Base-by-base conservation (phyloP, 2,888 invertebrate species). In the Leucophenga maculata region DNA sequence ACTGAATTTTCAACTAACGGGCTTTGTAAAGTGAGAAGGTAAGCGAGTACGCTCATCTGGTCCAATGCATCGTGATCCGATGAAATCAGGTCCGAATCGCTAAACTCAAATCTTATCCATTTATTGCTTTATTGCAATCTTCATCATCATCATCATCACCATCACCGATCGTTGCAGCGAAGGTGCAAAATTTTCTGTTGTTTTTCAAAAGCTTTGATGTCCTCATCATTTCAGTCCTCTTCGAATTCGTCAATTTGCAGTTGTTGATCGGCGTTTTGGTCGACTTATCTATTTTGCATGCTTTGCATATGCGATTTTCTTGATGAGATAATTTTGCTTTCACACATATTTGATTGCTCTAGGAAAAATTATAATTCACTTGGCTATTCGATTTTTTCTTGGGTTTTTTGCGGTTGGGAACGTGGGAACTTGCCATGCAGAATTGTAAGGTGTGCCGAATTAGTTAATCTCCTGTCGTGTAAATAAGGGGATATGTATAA, bases 181-280 rank as follows among this genome's bases (percentile, higher is more conserved):
- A 86, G 86, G 86, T 86, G 86, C 85, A 85, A 86, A 85, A 83
- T 50, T 50, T 66, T 74, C 68, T 72, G 72, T 73, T 54, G 50
- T 66, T 70, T 68, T 65, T 64, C 46, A 64, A 20, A 64, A 44
- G 22, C n/a, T 72, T 73, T 65, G 55, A 60, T 72, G 71, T 71
- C 73, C 66, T 55, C 68, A 52, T 68, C 69, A 67, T 72, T 70
- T 72, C 69, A 72, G 52, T 69, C 68, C 64, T 72, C 69, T 69
- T 70, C 73, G 69, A 73, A 69, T 70, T 70, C 72, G 70, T 67
- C 60, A 70, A 64, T 60, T 48, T 68, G 68, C 50, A 64, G 68
- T 50, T 69, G 48, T 32, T 71, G 76, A 78, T 74, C 78, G 74
- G 76, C 76, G 71, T 71, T 71, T 74, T 71, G 71, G 66, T 70